Evolutionary conservation across 2,113 vertebrate genomes (phyloP), one percentile per base, ranked within the genome.

Genomic region (Paramisgurnus dabryanus): DNA sequence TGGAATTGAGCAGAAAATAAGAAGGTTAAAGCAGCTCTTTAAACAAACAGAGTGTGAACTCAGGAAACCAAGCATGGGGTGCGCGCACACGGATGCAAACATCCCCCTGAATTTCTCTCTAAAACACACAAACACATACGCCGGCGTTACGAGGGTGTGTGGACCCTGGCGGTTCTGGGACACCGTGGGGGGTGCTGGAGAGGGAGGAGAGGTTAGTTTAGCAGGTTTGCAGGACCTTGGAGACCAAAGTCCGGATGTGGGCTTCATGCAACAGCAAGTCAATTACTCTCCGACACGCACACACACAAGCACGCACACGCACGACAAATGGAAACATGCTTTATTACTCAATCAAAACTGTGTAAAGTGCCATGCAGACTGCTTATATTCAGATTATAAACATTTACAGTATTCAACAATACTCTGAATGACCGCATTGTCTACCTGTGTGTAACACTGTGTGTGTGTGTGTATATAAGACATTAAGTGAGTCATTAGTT

Each of bases 1-100:
- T 89, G 89, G 86, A 91, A 69, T 82, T 76, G 86, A 91, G 89
- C 86, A 90, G 88, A 91, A 91, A 91, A 90, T 88, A 85, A 91
- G 86, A 87, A 85, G 85, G 86, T 45, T 79, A 81, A 76, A 89
- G 83, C 84, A 85, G 86, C 85, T 88, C 67, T 80, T 78, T 90
- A 92, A 92, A 93, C 87, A 91, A 90, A 89, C 78, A 78, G 67
- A 72, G 80, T 85, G 84, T 90, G 87, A 89, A 90, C 87, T 88
- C 80, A 58, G 86, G 84, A 89, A 87, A 82, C 87, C 86, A 86
- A 68, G 87, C 80, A 11, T 45, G 27, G n/a, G 67, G 64, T 4
- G 9, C 10, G 6, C 27, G 49, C 22, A 65, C 55, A 57, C n/a
- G 64, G 5, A 68, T 7, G 55, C 41, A 81, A 55, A 65, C 45